Conservation (phyloP, 2,797 vertebrate genomes). For the Acomys russatus region DNA sequence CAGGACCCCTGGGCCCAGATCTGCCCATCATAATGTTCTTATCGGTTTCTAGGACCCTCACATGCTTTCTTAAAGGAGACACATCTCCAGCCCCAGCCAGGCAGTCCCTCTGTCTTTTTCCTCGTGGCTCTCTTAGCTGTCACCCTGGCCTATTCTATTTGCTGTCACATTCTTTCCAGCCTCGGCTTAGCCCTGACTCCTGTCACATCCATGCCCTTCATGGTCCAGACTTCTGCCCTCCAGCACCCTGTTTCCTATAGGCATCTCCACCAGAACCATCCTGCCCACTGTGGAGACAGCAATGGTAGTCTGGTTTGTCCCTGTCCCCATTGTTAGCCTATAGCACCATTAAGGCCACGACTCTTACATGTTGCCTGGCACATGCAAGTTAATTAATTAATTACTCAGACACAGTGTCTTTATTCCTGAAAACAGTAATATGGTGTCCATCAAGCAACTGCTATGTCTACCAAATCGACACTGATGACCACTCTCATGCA, state of each 20-base stretch:
- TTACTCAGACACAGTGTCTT: too few species aligned
- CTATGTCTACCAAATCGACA: too few species aligned
- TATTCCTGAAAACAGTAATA: background rate
- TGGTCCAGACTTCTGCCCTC: background rate
- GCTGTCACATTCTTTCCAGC: background rate
- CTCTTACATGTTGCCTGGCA: accelerated
- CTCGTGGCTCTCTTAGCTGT: too few species aligned
- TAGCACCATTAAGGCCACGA: accelerated
- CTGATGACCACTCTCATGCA: background rate
- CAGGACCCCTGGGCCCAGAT: too few species aligned
- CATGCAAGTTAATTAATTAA: accelerated
- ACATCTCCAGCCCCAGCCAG: accelerated
- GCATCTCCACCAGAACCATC: background rate
- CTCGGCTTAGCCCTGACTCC: too few species aligned
- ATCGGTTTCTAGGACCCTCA: too few species aligned
- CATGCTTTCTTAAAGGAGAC: background rate
- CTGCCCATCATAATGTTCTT: too few species aligned
- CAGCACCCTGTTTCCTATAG: background rate
- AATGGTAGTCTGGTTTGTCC: background rate
- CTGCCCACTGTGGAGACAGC: accelerated
- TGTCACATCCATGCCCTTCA: accelerated
- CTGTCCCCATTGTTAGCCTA: accelerated
- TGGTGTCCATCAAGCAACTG: background rate
- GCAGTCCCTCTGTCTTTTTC: too few species aligned
- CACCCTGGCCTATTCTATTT: background rate